Evolutionary conservation across 2,797 vertebrate genomes (phyloP), one percentile per base, ranked within the genome.

Genomic region (Zenarchopterus dispar): DNA sequence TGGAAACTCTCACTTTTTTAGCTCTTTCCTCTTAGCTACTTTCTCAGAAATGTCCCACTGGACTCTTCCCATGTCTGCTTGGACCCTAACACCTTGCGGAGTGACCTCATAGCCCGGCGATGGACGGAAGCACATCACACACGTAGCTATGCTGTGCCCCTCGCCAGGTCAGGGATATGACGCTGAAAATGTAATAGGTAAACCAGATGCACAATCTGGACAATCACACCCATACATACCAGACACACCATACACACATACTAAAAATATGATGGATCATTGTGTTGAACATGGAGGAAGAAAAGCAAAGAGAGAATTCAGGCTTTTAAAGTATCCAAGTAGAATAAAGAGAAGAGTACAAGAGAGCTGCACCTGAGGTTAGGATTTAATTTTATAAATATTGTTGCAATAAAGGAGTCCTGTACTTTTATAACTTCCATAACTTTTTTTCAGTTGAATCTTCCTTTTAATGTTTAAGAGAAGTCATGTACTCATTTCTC

Each of bases 101-200:
- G 52, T 90, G 85, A 91, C 86, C 87, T 90, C 84, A 91, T 78
- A 26, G 60, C 56, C 61, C 51, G 68, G 79, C 64, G 73, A 85
- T 84, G 68, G 48, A 39, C 45, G 71, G 86, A 89, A 89, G 77
- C 62, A 21, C 15, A 8, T 68, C 45, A 57, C 24, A 68, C 66
- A 79, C 62, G 42, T 73, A 79, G 67, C 66, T 58, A 69, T 23
- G 10, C 39, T 49, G 59, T 78, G 69, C 73, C 80, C 64, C 58
- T 70, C 49, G 56, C 26, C 28, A 26, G 64, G 76, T 73, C 80
- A 76, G 68, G 67, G 69, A 70, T 63, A 57, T 60, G 59, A 68
- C 33, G 56, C 64, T 15, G 53, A 43, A 56, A 59, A 49, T 39
- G 39, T 86, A 54, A 89, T 83, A 69, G 66, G 68, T 78, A 85